Base-by-base conservation (phyloP, 2,888 invertebrate species). In the Cantharis rustica region DNA sequence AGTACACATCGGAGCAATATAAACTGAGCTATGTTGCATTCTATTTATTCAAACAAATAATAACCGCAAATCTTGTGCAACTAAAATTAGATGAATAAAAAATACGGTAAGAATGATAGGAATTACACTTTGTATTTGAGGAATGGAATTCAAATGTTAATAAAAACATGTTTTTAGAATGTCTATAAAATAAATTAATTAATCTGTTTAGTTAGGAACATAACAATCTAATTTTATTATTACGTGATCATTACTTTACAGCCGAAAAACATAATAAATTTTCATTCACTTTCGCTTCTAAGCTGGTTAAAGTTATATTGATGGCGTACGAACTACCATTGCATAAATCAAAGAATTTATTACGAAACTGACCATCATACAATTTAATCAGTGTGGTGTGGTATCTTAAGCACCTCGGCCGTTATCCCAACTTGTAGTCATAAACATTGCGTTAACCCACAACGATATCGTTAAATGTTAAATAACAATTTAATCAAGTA, bases 331-430 rank as follows among this genome's bases (percentile, higher is more conserved):
- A 69, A 61, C 72, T 68, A 47, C 72, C 72, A 63, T 76, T 72
- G 72, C 70, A 76, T 62, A 61, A 72, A 69, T 76, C 75, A 64
- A 64, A 64, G 66, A 76, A 76, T 76, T 73, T 72, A 76, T 76
- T 76, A 76, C 66, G 66, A 20, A 20, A 23, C 64, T 70, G 71
- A 70, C 70, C 76, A 70, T 73, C 73, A 73, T 76, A 76, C 69
- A 76, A 76, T 76, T 76, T 76, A 76, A 76, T 76, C 76, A 76
- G 70, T 61, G 64, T 66, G 64, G 23, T 66, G 16, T 23, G 64
- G 64, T 66, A 66, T 66, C 64, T 66, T 66, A 66, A 20, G 64
- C 64, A 66, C 64, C 64, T 66, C 64, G 20, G 23, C 64, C 64
- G 64, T 23, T 16, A 16, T 63, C 64, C 64, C 64, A 66, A 66